Conservation (phyloP, 2,888 invertebrate genomes). For the Ectemnius continuus region DNA sequence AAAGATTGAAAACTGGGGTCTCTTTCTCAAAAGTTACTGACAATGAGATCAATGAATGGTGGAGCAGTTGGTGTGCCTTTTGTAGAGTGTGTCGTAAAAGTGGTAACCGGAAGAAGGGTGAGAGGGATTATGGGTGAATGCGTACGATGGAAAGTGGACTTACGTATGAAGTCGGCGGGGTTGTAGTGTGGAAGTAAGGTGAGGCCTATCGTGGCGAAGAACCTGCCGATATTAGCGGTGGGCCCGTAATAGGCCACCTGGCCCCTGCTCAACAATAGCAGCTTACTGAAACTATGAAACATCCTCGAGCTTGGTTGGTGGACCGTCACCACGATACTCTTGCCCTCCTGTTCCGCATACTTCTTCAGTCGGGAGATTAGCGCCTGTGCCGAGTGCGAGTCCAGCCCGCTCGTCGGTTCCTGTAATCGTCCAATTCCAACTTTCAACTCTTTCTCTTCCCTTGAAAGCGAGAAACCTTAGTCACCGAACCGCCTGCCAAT, state of each 20-base stretch:
- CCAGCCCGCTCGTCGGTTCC: constrained; percentile 91
- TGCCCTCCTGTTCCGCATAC: constrained; percentile 87
- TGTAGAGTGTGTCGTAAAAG: too few species aligned
- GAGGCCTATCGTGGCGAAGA: constrained; percentile 85
- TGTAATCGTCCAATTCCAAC: constrained; percentile 66
- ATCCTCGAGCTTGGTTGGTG: constrained; percentile 92
- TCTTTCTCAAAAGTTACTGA: too few species aligned
- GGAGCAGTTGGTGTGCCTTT: too few species aligned
- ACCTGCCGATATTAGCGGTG: constrained; percentile 84
- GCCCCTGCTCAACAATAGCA: constrained; percentile 85
- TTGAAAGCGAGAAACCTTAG: too few species aligned
- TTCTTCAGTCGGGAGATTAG: constrained; percentile 86
- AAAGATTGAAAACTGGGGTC: too few species aligned
- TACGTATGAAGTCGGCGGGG: constrained; percentile 90
- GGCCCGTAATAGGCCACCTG: constrained; percentile 88
- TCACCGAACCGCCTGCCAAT: too few species aligned
- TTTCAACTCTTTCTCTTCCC: too few species aligned
- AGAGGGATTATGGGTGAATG: too few species aligned
- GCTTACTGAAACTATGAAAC: constrained; percentile 89
- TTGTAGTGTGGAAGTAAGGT: constrained; percentile 88
- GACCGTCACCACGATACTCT: constrained; percentile 88
- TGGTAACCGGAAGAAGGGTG: too few species aligned
- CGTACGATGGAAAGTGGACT: constrained; percentile 73
- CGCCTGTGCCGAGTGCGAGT: constrained; percentile 88
- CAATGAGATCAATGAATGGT: too few species aligned